Percentiles rank a stretch among this genome's conserved stretches.
These are phyloP conservation scores for Noturus placidus DNA, from an alignment of 2,113 vertebrate species.

Conservation along the genomic window DNA sequence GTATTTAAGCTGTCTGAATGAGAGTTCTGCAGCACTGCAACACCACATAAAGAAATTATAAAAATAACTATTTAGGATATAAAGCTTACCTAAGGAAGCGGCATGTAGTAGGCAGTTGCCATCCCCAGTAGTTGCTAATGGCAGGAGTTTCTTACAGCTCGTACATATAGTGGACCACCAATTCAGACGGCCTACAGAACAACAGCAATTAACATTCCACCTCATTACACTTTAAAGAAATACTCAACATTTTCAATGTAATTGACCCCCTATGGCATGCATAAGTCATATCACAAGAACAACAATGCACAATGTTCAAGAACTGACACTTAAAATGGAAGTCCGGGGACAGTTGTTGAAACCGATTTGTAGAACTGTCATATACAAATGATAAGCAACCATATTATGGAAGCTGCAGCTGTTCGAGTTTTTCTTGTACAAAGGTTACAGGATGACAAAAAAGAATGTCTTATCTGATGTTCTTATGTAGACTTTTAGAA, in stretches of 20 bases:
- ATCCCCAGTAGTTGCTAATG: conserved; percentile 94
- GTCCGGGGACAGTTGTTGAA: neutral
- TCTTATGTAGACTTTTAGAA: neutral
- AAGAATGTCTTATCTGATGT: neutral
- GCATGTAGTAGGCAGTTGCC: conserved; percentile 98
- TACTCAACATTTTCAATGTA: neutral
- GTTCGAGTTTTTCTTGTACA: neutral
- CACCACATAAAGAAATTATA: neutral
- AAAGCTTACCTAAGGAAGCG: conserved; percentile 88
- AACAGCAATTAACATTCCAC: neutral
- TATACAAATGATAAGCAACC: neutral
- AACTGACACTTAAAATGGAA: neutral
- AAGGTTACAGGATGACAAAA: neutral
- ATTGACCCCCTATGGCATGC: neutral
- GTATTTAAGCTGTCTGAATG: neutral
- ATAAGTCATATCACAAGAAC: neutral
- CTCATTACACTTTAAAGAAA: neutral
- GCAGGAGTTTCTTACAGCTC: conserved; percentile 95
- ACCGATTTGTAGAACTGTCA: neutral
- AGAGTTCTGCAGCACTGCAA: neutral
- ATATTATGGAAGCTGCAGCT: neutral
- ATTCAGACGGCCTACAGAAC: conserved; percentile 87
- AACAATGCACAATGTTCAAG: neutral
- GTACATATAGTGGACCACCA: conserved; percentile 97
- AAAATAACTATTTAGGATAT: neutral